Conservation (phyloP, 2,113 vertebrate species). For the Hipposideros armiger region DNA sequence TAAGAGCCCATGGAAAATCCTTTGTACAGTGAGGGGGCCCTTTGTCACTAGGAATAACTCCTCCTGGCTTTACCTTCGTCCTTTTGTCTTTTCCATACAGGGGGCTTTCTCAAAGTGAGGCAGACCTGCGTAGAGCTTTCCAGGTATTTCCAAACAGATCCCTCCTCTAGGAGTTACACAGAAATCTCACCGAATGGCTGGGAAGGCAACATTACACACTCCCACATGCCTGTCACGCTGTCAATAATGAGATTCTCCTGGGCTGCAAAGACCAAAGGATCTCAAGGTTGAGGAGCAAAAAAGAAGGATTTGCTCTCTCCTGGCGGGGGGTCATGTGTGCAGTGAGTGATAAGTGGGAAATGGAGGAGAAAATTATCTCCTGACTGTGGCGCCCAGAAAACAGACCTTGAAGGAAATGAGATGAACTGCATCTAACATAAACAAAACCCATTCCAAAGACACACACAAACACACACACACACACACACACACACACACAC, state of each 20-base stretch:
- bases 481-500: background rate
- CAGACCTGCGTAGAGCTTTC: accelerated
- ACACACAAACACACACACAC: too few species aligned
- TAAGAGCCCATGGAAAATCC: background rate
- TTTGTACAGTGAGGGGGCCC: background rate
- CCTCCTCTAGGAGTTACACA: too few species aligned
- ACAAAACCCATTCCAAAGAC: background rate
- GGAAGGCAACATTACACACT: background rate
- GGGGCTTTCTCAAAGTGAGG: background rate
- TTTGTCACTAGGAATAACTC: accelerated
- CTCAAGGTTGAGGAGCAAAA: background rate
- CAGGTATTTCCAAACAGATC: background rate
- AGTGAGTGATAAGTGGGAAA: background rate
- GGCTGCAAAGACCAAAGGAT: constrained; percentile 29
- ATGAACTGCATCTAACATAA: background rate
- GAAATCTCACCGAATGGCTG: background rate
- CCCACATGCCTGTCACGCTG: background rate
- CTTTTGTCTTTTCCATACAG: background rate
- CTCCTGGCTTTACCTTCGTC: background rate
- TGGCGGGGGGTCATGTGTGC: constrained; percentile 14
- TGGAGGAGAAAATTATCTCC: background rate
- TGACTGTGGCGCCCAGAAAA: background rate
- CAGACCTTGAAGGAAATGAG: constrained; percentile 8
- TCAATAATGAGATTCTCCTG: constrained; percentile 51
- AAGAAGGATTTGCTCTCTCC: background rate